Base-by-base conservation (phyloP, 2,888 invertebrate species). In the Harpalus rubripes region DNA sequence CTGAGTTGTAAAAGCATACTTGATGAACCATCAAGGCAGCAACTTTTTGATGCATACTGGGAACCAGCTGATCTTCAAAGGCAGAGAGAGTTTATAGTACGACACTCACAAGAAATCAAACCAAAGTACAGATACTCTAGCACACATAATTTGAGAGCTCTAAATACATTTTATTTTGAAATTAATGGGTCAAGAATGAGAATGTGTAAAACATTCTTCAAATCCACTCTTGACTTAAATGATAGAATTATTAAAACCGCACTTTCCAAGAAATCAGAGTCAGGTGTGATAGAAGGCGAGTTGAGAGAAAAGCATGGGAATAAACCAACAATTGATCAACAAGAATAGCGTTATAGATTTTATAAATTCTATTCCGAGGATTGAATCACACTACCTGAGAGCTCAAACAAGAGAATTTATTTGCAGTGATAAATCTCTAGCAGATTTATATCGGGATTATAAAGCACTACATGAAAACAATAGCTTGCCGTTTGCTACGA, bases 341-440 rank as follows among this genome's bases (percentile, higher is more conserved):
- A 87, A 44, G 63, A 79, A 87, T 59, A 86, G 85, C 52, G 87
- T 87, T 58, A 79, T 84, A 78, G 39, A 76, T 58, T 86, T 87
- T 78, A 87, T 88, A 59, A 84, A 87, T 56, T 18, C 68, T 81
- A 88, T 87, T 58, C 88, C 87, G n/a, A 26, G 86, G 81, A 85
- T 88, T 78, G 87, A 87, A 80, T 85, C 86, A 22, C 87, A 87
- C 59, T 86, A 88, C 59, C 41, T 87, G 16, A 61, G 86, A 16
- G 85, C 87, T 18, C 59, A 59, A 18, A 59, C 59, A 59, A 15
- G 59, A 59, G n/a, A 59, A 8, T 59, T 16, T 16, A 59, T 59
- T 16, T 15, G 7, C 59, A 72, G 72, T 22, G 72, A 26, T 41
- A 72, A 72, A 72, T 22, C 18, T 72, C 72, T 72, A 10, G 72